phyloP scores from a whole-genome alignment of 2,888 invertebrate genomes.

The Hydroisotoma schaefferi region DNA sequence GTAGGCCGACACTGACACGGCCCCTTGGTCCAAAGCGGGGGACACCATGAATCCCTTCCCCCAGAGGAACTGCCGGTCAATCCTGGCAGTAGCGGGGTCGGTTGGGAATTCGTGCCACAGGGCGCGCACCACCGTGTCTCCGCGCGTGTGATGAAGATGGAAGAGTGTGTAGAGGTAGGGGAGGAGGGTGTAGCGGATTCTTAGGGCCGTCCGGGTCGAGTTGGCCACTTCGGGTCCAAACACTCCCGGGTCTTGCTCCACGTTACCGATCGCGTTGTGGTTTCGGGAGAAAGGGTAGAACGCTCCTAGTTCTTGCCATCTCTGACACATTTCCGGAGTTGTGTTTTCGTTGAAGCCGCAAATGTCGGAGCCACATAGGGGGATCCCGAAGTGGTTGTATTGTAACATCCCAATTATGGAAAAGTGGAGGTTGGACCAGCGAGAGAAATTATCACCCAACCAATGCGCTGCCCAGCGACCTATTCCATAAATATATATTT shows the following conservation, averaged over 20 bases:
- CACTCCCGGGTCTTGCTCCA: slow-evolving; percentile 73
- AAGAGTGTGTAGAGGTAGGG: slow-evolving; percentile 79
- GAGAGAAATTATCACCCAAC: slow-evolving; percentile 38
- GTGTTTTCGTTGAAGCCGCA: slow-evolving; percentile 49
- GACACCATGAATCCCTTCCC: slow-evolving; percentile 57
- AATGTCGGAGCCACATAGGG: slow-evolving; percentile 49
- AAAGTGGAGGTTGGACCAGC: slow-evolving; percentile 23
- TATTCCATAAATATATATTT: no score
- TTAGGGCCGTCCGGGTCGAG: slow-evolving; percentile 64
- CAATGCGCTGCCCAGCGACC: slow-evolving; percentile 23
- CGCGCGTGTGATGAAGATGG: slow-evolving; percentile 65
- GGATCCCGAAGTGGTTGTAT: slow-evolving; percentile 51
- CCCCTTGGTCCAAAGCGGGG: slow-evolving; percentile 62
- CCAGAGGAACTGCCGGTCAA: slow-evolving; percentile 52
- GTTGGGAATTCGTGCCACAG: slow-evolving; percentile 48
- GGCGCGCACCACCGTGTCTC: slow-evolving; percentile 51
- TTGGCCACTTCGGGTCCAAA: slow-evolving; percentile 65
- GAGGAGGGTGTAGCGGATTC: slow-evolving; percentile 66
- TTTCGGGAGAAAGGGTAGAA: slow-evolving; percentile 54
- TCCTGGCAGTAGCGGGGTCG: slow-evolving; percentile 45
- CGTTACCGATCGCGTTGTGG: slow-evolving; percentile 50
- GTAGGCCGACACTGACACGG: slow-evolving; percentile 49
- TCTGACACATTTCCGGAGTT: slow-evolving; percentile 54
- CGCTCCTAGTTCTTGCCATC: slow-evolving; percentile 56
- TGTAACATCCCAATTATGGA: slow-evolving; percentile 51